Conservation (phyloP, 2,113 vertebrate species). For the Brachypodius melanocephalos region DNA sequence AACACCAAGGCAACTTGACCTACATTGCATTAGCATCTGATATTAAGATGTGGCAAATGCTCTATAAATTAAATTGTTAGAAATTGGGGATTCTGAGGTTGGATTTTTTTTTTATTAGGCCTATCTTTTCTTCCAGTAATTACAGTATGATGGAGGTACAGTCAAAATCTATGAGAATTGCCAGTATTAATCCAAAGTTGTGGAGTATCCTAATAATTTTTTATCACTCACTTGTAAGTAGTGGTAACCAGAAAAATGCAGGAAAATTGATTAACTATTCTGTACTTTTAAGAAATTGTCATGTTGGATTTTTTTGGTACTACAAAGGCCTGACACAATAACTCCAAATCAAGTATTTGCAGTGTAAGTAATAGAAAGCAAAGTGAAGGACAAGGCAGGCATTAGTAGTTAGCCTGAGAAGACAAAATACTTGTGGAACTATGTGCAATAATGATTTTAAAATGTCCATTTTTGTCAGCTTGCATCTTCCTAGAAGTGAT, state of each 20-base stretch:
- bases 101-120: background rate
- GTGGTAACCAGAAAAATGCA: background rate
- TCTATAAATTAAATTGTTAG: background rate
- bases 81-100: background rate
- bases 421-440: background rate
- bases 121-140: background rate
- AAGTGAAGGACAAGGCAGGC: background rate
- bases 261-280: background rate
- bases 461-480: background rate
- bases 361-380: background rate
- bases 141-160: background rate
- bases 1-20: background rate
- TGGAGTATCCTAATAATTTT: background rate
- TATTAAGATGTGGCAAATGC: background rate
- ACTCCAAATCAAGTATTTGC: background rate
- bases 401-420: background rate
- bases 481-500: background rate
- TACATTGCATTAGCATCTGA: background rate
- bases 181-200: background rate
- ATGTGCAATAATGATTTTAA: background rate
- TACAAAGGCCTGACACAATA: background rate
- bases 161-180: background rate
- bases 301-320: background rate
- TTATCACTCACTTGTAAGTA: background rate
- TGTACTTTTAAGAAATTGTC: background rate